A percentile compares a stretch with the other conserved stretches of the same genome.
These are phyloP conservation scores for Elmis aenea DNA, from an alignment of 2,888 invertebrate species.

Conservation along the genomic window DNA sequence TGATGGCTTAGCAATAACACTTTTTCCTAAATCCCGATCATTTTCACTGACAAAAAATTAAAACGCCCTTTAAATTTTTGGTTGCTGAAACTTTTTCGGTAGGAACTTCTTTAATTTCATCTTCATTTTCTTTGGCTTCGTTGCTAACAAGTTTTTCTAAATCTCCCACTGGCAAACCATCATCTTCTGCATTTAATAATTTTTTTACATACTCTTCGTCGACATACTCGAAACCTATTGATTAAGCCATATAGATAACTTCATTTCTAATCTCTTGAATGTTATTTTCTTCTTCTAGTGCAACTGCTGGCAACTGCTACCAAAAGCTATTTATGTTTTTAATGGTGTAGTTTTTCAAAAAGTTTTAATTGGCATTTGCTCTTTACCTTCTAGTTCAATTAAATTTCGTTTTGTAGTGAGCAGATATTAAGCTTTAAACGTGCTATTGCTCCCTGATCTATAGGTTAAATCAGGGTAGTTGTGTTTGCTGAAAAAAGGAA, in stretches of 20 bases:
- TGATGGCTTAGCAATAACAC: no score
- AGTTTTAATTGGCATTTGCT: constrained; percentile 2
- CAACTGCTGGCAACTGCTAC: neutral
- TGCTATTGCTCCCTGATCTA: neutral
- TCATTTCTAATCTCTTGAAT: constrained; percentile 2
- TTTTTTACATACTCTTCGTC: constrained; percentile 2
- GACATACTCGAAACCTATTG: constrained; percentile 4
- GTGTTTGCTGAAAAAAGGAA: neutral
- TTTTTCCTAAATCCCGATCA: no score
- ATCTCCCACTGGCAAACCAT: constrained; percentile 3
- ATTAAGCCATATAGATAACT: constrained; percentile 3
- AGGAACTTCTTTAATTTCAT: no score
- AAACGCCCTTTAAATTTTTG: no score
- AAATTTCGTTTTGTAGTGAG: no score
- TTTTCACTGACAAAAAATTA: no score
- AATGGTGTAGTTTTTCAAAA: constrained; percentile 3
- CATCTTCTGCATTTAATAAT: constrained; percentile 2
- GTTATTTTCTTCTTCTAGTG: constrained; percentile 1
- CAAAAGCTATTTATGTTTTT: constrained; percentile 1
- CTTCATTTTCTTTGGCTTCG: constrained; percentile 1
- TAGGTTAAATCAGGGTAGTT: neutral
- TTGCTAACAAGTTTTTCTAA: constrained; percentile 5
- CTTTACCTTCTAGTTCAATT: no score
- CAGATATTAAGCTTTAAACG: neutral
- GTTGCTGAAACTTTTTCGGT: no score